A percentile compares a stretch with the other conserved stretches of the same genome.
These are phyloP conservation scores for Apis laboriosa DNA, from an alignment of 1,140 invertebrate genomes.

Conservation along the genomic window DNA sequence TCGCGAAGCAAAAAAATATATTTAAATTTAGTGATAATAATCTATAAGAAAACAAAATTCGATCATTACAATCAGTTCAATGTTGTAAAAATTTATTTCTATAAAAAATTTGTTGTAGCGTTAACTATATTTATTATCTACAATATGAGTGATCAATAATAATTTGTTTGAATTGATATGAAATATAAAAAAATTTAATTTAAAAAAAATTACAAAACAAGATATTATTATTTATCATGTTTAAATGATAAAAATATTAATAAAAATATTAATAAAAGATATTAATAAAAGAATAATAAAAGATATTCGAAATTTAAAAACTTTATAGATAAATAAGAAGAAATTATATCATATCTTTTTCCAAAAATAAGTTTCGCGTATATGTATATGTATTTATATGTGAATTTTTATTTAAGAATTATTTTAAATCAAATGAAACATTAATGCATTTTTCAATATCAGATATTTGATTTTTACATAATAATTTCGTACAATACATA, in stretches of 20 bases:
- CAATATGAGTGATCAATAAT: background rate
- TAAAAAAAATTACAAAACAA: background rate
- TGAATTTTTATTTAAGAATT: background rate
- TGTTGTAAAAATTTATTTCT: background rate
- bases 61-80: background rate
- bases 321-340: background rate
- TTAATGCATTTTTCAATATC: background rate
- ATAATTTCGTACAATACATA: slow-evolving; percentile 26
- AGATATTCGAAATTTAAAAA: background rate
- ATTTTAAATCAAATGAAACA: background rate
- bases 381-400: background rate
- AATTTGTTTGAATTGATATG: background rate
- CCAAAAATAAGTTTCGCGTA: background rate
- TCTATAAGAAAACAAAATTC: background rate
- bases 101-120: background rate
- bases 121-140: background rate
- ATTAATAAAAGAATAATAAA: background rate
- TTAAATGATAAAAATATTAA: background rate
- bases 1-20: background rate
- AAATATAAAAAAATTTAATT: background rate
- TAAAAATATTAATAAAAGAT: background rate
- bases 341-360: background rate
- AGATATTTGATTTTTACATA: slow-evolving; percentile 10
- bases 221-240: background rate
- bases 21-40: background rate